Evolutionary conservation across 2,888 invertebrate species (phyloP), one percentile per base, ranked within the genome.

Genomic region (Petrolisthes cinctipes): DNA sequence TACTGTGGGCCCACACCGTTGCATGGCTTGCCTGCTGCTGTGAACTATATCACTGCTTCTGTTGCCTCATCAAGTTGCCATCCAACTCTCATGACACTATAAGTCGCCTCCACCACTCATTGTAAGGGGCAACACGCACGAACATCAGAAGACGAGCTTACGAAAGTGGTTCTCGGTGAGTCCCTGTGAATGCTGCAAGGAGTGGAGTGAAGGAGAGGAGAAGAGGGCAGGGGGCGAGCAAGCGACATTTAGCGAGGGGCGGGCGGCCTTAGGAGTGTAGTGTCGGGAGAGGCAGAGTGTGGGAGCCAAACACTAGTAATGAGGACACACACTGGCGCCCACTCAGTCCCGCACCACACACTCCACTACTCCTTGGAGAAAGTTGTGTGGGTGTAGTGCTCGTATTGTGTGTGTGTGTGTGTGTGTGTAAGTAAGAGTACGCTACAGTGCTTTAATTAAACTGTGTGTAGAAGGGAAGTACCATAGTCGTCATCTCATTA

Each of bases 191-290:
- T 37, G 37, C 37, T 37, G 37, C 37, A 37, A 37, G 20, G 17
- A 20, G 9, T 61, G 61, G 61, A 17, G 61, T 61, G 61, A 61
- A 61, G 17, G 61, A 61, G 61, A 14, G 20, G 14, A 6, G n/a
- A n/a, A n/a, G 71, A 71, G 71, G 71, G 71, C 6, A 71, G 71
- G 71, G 71, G 71, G 71, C 71, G 6, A 71, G 20, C 71, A 11
- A n/a, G 71, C 71, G 71, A 71, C 71, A 71, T 71, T 71, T 71
- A 71, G 71, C n/a, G 17, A 71, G 71, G 11, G 71, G 14, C 17
- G 71, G 71, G 61, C 11, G 9, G 61, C 61, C 61, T 61, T 17
- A 9, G 11, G 11, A 61, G 61, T 61, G 61, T 9, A 61, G 61
- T 61, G 61, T 61, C 11, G 17, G 11, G 61, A 9, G 9, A 17